These are phyloP conservation scores for Rousettus madagascariensis DNA, from an alignment of 2,797 vertebrate genomes.

Conservation along the genomic window DNA sequence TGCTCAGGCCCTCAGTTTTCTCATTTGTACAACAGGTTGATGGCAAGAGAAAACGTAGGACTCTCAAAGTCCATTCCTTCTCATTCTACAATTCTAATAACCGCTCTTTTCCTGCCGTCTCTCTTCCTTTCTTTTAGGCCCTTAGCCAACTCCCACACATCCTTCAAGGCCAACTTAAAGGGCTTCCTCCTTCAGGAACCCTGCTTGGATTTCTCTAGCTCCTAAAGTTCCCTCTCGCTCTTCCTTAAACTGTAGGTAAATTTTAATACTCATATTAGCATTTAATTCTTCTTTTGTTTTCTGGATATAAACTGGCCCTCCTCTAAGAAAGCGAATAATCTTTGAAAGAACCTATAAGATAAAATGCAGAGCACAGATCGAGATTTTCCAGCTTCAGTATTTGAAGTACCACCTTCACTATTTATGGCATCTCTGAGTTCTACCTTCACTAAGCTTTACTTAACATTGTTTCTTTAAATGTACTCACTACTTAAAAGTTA, in stretches of 20 bases:
- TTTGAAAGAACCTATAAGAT: not conserved
- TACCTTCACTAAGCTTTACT: not conserved
- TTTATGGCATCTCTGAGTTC: not conserved
- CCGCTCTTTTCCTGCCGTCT: not conserved
- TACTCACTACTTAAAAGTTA: not conserved
- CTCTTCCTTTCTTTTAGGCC: not conserved
- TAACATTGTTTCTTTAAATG: not conserved
- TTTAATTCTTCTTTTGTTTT: not conserved
- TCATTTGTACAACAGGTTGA: not conserved
- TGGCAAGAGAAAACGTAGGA: not conserved
- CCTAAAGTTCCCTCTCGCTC: not conserved
- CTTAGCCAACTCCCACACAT: not conserved
- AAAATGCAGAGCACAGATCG: not conserved
- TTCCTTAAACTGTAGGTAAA: not conserved
- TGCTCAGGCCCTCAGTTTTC: not conserved
- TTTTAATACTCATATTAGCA: not conserved
- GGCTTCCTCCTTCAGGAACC: not conserved
- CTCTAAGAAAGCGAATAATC: not conserved
- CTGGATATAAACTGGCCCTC: not conserved
- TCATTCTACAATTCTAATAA: not conserved
- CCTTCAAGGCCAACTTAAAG: not conserved
- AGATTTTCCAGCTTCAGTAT: not conserved
- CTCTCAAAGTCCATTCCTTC: not conserved
- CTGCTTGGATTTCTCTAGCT: not conserved
- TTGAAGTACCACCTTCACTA: not conserved